Percentiles rank a stretch among this genome's conserved stretches.
phyloP scores from a whole-genome alignment of 2,797 vertebrate species.

The Dallia pectoralis region DNA sequence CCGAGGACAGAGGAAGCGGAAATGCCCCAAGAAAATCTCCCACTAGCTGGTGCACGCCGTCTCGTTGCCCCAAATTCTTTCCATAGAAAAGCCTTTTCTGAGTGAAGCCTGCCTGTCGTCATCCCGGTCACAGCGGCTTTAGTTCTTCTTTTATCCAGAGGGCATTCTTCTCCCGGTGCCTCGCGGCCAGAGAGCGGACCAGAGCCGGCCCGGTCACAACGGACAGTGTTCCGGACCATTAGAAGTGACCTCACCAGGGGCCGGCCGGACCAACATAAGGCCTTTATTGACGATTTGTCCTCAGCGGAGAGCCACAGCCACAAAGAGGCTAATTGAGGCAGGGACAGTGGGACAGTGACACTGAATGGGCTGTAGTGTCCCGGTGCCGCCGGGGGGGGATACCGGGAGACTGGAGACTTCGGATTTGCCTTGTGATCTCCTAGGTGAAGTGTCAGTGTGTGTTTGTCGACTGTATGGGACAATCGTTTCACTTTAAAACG shows the following conservation, averaged over 20 bases:
- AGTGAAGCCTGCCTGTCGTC: background rate
- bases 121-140: background rate
- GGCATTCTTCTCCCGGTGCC: background rate
- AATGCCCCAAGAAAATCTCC: slow-evolving; percentile 35
- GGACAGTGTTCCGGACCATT: slow-evolving; percentile 59
- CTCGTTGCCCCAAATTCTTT: slow-evolving; percentile 34
- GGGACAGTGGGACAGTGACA: background rate
- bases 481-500: slow-evolving; percentile 29
- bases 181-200: background rate
- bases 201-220: slow-evolving; percentile 63
- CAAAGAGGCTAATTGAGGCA: slow-evolving; percentile 50
- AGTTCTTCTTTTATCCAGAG: slow-evolving; percentile 9
- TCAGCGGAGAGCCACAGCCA: slow-evolving; percentile 49
- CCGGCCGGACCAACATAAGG: slow-evolving; percentile 56
- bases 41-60: slow-evolving; percentile 22
- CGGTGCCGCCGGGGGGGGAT: background rate
- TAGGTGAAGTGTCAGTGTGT: background rate
- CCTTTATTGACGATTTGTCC: slow-evolving; percentile 65
- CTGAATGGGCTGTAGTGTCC: background rate
- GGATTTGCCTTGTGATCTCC: background rate
- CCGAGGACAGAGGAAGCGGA: slow-evolving; percentile 9
- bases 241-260: slow-evolving; percentile 49
- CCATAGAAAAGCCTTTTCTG: slow-evolving; percentile 28
- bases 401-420: background rate
- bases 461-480: slow-evolving; percentile 19